A percentile compares a stretch with the other conserved stretches of the same genome.
Conservation (phyloP, 2,113 vertebrate genomes). For the Heterochromis multidens region DNA sequence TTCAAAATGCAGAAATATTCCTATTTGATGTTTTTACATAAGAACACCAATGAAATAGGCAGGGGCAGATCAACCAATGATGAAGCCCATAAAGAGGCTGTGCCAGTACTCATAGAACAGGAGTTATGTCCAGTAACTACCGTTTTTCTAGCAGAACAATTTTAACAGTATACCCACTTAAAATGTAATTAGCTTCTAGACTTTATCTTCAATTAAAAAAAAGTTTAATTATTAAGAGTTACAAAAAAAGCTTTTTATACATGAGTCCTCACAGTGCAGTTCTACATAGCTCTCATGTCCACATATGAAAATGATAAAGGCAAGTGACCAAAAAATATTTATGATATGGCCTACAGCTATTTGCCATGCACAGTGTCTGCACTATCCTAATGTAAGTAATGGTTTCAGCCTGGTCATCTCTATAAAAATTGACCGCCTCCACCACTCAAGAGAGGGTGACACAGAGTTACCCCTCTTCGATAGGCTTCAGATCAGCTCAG, state of each 20-base stretch:
- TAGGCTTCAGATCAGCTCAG: not conserved
- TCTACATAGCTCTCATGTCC: not conserved
- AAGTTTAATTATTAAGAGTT: not conserved
- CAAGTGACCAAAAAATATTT: not conserved
- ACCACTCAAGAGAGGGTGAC: not conserved
- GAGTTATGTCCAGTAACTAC: not conserved
- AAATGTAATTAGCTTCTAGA: not conserved
- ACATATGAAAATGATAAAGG: not conserved
- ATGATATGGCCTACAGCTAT: not conserved
- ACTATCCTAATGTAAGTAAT: not conserved
- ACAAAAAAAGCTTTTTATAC: not conserved
- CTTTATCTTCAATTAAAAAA: not conserved
- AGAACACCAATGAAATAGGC: not conserved
- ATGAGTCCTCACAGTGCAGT: not conserved
- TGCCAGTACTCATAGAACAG: not conserved
- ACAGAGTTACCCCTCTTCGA: not conserved
- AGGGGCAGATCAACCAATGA: no score
- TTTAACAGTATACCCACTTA: not conserved
- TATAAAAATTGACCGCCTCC: not conserved
- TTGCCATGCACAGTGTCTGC: not conserved
- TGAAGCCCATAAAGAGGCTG: not conserved
- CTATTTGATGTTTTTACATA: not conserved
- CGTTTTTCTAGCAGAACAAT: not conserved
- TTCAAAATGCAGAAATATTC: no score
- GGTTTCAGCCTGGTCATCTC: not conserved